These are phyloP conservation scores for Epizoanthus ramosus DNA, from an alignment of 92 coral and sea anemone genomes.

Conservation along the genomic window DNA sequence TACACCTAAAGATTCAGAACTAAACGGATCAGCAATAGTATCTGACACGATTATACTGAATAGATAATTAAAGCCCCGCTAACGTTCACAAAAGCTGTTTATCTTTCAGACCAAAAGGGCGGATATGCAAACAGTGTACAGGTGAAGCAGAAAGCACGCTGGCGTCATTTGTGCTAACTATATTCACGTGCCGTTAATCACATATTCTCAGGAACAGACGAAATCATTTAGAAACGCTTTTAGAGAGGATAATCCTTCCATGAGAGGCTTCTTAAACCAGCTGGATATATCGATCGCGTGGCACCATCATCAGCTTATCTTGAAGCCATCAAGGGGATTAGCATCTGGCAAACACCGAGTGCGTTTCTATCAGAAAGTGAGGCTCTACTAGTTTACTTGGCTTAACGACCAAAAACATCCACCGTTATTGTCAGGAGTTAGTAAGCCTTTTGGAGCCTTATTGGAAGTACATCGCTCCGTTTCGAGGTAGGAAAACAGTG, in stretches of 20 bases:
- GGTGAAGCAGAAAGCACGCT: constrained; percentile 9
- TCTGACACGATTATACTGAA: background rate
- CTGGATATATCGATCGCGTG: constrained; percentile 11
- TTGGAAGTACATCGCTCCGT: no score
- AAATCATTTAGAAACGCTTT: constrained; percentile 1
- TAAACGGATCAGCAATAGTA: background rate
- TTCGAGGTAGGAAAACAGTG: no score
- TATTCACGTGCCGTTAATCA: background rate
- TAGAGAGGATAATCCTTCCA: background rate
- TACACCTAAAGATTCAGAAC: background rate
- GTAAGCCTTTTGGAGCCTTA: no score
- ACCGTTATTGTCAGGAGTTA: no score
- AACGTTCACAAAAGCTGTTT: constrained; percentile 67
- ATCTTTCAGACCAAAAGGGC: constrained; percentile 37
- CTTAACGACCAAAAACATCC: no score
- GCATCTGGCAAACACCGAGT: constrained; percentile 10
- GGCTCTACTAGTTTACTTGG: no score
- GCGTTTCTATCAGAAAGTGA: background rate
- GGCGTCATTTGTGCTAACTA: constrained; percentile 26
- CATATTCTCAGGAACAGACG: background rate
- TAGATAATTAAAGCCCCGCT: constrained; percentile 19
- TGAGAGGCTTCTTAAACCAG: constrained; percentile 9
- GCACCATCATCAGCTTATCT: background rate
- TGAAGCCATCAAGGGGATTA: background rate
- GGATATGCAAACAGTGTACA: constrained; percentile 20